Evolutionary conservation across 2,888 invertebrate species (phyloP).

Genomic region (Lasioglossum vierecki): DNA sequence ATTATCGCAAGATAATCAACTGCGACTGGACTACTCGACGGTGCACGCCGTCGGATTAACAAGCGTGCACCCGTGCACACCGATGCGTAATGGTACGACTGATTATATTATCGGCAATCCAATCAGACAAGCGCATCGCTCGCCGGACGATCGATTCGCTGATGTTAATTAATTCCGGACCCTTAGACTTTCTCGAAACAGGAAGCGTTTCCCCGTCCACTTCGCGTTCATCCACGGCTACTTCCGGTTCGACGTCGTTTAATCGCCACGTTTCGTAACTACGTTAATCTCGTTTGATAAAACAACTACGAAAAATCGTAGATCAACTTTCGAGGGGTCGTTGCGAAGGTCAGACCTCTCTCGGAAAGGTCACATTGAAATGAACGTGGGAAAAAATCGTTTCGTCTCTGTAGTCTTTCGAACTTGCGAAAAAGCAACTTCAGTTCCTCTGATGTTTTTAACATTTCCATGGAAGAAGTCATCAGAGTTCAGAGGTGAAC

Average conservation of each 20-base stretch:
- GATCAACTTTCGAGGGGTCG: background rate
- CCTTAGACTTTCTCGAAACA: background rate
- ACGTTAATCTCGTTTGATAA: background rate
- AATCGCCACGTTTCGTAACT: background rate
- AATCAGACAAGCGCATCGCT: conserved; percentile 39
- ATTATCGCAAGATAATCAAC: conserved; percentile 44
- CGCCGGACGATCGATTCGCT: conserved; percentile 16
- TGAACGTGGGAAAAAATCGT: background rate
- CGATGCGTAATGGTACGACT: conserved; percentile 41
- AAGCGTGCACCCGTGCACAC: conserved; percentile 13
- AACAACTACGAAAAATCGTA: background rate
- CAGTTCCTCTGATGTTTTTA: no score
- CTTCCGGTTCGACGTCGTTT: background rate
- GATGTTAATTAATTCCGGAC: conserved; percentile 39
- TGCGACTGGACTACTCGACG: conserved; percentile 20
- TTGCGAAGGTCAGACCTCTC: background rate
- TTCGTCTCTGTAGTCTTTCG: no score
- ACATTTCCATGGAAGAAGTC: no score
- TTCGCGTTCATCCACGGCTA: background rate
- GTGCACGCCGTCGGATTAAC: conserved; percentile 9
- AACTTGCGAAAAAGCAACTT: no score
- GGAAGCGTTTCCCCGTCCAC: background rate
- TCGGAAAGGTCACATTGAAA: background rate
- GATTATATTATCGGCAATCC: conserved; percentile 52
- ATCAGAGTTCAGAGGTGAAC: no score